A percentile compares a stretch with the other conserved stretches of the same genome.
Conservation (phyloP, 1,140 invertebrate species). For the Apis dorsata region DNA sequence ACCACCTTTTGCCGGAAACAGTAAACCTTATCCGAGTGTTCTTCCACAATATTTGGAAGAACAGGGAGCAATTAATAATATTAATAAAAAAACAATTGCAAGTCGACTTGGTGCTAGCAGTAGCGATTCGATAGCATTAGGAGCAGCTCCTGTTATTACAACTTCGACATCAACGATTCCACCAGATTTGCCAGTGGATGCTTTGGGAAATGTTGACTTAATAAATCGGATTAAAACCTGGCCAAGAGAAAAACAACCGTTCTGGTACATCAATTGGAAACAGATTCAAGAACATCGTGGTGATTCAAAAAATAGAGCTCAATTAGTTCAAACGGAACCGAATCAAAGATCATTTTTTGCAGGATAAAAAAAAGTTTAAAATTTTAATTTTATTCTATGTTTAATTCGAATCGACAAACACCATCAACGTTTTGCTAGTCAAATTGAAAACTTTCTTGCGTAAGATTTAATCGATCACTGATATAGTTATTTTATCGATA, state of each 20-base stretch:
- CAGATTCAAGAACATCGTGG: constrained; percentile 77
- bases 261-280: constrained; percentile 81
- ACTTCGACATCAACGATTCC: constrained; percentile 26
- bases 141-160: background rate
- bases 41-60: constrained; percentile 61
- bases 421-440: constrained; percentile 18
- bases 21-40: constrained; percentile 51
- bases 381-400: background rate
- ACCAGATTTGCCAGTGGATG: constrained; percentile 77
- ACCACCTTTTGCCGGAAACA: constrained; percentile 62
- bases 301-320: constrained; percentile 7
- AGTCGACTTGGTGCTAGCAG: background rate
- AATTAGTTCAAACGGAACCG: background rate
- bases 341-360: constrained; percentile 26
- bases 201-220: constrained; percentile 77
- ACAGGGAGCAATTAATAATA: background rate
- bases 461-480: background rate
- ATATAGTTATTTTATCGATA: background rate
- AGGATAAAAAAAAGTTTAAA: constrained; percentile 1
- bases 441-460: background rate
- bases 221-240: constrained; percentile 79
- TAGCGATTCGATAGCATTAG: background rate
- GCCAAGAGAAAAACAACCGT: constrained; percentile 81
- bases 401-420: background rate
- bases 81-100: background rate